phyloP scores from a whole-genome alignment of 2,113 vertebrate species.

The Pluvianellus socialis region DNA sequence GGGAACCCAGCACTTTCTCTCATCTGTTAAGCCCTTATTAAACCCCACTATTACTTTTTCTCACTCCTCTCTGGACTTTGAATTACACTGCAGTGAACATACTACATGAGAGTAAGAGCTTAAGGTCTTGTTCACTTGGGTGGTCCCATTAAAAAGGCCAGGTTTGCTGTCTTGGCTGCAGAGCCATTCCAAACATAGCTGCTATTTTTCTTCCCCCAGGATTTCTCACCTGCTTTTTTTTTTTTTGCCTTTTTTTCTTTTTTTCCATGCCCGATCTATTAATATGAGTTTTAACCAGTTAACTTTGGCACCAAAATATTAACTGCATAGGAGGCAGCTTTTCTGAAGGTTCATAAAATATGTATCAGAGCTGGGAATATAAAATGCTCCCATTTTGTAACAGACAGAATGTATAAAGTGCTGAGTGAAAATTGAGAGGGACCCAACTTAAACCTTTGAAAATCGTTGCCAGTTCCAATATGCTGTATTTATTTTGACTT shows the following conservation, averaged over 20 bases:
- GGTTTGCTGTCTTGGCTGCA: constrained; percentile 20
- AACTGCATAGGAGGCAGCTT: not conserved
- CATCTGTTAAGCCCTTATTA: constrained; percentile 22
- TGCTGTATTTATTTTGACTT: constrained; percentile 56
- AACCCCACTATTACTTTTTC: constrained; percentile 6
- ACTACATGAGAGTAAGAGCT: constrained; percentile 21
- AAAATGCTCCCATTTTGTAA: constrained; percentile 18
- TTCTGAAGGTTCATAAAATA: constrained; percentile 48
- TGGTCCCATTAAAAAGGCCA: constrained; percentile 36
- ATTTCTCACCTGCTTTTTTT: constrained; percentile 4
- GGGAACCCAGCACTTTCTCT: not conserved
- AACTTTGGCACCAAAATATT: constrained; percentile 12
- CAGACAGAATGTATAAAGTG: constrained; percentile 1
- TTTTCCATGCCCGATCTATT: not conserved
- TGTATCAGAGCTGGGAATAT: not conserved
- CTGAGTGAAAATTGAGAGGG: constrained; percentile 19
- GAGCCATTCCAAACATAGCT: constrained; percentile 33
- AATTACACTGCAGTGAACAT: not conserved
- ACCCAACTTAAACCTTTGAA: constrained; percentile 23
- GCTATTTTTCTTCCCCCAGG: not conserved
- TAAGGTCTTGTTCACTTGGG: constrained; percentile 20
- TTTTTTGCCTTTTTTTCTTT: not conserved
- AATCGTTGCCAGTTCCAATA: constrained; percentile 16
- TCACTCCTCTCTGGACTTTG: constrained; percentile 22
- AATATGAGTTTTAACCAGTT: not conserved